Evolutionary conservation across 1,140 invertebrate species (phyloP), one percentile per base, ranked within the genome.

Genomic region (Teleopsis dalmanni): DNA sequence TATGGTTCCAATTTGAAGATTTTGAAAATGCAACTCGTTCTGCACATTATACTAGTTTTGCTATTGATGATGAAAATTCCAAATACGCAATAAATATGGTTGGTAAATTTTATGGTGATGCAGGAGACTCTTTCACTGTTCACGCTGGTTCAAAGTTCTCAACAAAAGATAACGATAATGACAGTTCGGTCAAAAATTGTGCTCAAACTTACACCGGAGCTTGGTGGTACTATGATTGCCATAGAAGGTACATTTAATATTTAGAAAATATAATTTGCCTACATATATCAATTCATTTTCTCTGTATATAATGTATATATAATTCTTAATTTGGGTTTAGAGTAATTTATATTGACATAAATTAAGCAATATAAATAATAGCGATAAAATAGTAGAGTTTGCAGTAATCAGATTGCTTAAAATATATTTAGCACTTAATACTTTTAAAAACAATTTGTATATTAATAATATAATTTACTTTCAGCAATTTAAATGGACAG

Each of bases 31-130:
- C 66, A 13, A 74, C 71, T 9, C 76, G 73, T 14, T 73, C 72
- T 47, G 84, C 82, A 0, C 69, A 65, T 25, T 88, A 85, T 60
- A 74, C 76, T 13, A 72, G 77, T 14, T 87, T 88, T 56, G 76
- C 76, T 5, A 70, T 88, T 14, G 78, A 76, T 5, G 70, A 73
- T 14, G 82, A 85, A 57, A 58, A 70, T 9, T 78, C 84, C 55
- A 76, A 76, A 1, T 89, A 82, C 58, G 72, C 77, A 13, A 73
- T 87, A 19, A 77, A 75, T 53, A 70, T 78, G 1, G 59, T 88
- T 2, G 78, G 78, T 4, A 72, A 75, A 27, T 85, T 81, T 59
- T 73, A 72, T 18, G 84, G 84, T 11, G 78, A 76, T 50, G 80
- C 80, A 47, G 80, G 73, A n/a, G 81, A 88, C 60, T 80, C 82